These are phyloP conservation scores for Melanchra persicariae DNA, from an alignment of 2,888 invertebrate genomes.

Conservation along the genomic window DNA sequence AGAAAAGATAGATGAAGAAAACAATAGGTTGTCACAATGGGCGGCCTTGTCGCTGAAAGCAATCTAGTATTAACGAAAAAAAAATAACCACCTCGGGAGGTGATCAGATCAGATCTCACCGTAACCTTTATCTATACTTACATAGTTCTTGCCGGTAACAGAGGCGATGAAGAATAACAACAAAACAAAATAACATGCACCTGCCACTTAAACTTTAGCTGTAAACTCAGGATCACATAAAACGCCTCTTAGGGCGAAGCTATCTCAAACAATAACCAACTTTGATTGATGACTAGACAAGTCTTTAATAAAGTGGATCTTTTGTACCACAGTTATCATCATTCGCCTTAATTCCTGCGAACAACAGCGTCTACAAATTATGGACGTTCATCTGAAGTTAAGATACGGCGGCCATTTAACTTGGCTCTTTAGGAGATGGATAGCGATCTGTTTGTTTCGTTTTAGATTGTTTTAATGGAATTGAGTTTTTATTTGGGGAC, in stretches of 20 bases:
- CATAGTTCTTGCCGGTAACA: neutral
- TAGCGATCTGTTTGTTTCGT: conserved; percentile 53
- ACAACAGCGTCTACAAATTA: conserved; percentile 58
- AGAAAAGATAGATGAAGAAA: too few relatives aligned
- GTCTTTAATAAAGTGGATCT: conserved; percentile 58
- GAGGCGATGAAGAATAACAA: neutral
- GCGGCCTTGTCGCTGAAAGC: too few relatives aligned
- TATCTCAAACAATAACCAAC: conserved; percentile 47
- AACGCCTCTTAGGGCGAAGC: conserved; percentile 12
- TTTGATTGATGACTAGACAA: conserved; percentile 60
- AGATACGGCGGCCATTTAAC: conserved; percentile 49
- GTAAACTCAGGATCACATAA: conserved; percentile 15
- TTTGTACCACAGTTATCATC: conserved; percentile 56
- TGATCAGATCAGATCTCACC: too few relatives aligned
- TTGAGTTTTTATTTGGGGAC: conserved; percentile 20
- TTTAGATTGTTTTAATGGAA: conserved; percentile 37
- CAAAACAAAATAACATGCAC: neutral
- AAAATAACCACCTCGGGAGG: too few relatives aligned
- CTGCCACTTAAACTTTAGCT: conserved; percentile 7
- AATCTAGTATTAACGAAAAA: too few relatives aligned
- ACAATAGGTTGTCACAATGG: too few relatives aligned
- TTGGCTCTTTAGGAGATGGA: conserved; percentile 47
- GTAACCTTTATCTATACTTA: too few relatives aligned
- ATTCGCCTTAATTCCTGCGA: conserved; percentile 32
- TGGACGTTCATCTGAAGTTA: conserved; percentile 39